Conservation (phyloP, 2,888 invertebrate species). For the Pyrrhia umbra region DNA sequence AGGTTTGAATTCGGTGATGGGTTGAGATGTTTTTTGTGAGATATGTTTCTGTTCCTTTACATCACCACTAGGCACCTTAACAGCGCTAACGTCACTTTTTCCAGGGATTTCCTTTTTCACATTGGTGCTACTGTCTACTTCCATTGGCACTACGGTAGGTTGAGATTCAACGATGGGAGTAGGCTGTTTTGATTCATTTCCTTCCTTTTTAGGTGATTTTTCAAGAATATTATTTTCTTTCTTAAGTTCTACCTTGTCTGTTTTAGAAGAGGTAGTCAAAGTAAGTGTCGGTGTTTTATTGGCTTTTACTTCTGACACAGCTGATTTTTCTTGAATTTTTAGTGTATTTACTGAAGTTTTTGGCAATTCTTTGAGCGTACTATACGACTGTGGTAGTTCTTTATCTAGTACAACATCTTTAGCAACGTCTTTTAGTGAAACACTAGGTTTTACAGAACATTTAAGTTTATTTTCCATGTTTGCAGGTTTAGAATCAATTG, state of each 20-base stretch:
- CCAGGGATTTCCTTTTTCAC: constrained; percentile 17
- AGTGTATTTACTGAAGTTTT: constrained; percentile 8
- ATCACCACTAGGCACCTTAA: not conserved
- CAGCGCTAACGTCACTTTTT: constrained; percentile 13
- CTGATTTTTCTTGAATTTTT: constrained; percentile 9
- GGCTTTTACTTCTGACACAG: not conserved
- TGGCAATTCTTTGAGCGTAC: constrained; percentile 2
- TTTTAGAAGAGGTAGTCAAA: constrained; percentile 14
- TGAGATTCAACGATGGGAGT: constrained; percentile 22
- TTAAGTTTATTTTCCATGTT: constrained; percentile 1
- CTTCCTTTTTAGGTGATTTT: constrained; percentile 21
- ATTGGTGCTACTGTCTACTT: constrained; percentile 28
- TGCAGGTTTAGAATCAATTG: constrained; percentile 4
- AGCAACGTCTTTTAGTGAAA: constrained; percentile 4
- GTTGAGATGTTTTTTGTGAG: constrained; percentile 1
- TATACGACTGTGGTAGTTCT: constrained; percentile 2
- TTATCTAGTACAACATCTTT: constrained; percentile 11
- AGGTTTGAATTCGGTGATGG: constrained; percentile 7
- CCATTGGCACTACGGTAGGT: constrained; percentile 8
- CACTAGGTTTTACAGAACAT: constrained; percentile 1
- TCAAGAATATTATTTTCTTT: constrained; percentile 15
- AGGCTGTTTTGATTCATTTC: constrained; percentile 17
- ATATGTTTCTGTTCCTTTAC: constrained; percentile 22
- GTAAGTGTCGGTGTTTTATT: constrained; percentile 10
- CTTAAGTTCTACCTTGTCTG: constrained; percentile 4